phyloP scores from a whole-genome alignment of 2,888 invertebrate species.

The Cryptosula pallasiana region DNA sequence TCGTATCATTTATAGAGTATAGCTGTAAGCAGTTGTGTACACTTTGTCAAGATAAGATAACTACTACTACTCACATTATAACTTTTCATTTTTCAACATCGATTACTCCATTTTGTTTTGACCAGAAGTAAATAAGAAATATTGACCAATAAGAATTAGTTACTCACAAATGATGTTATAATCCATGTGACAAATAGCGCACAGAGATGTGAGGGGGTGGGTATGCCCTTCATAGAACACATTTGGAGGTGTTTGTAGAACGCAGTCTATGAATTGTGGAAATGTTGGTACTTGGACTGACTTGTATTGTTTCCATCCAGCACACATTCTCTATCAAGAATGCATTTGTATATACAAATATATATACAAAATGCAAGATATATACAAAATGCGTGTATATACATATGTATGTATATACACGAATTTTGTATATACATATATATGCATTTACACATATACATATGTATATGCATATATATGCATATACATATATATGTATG shows the following conservation, averaged over 20 bases:
- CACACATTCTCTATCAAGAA: background rate
- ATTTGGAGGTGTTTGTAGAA: slow-evolving; percentile 1
- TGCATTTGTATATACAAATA: no score
- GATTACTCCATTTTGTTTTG: no score
- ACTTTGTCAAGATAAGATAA: no score
- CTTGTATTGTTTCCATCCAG: background rate
- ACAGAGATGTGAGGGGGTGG: slow-evolving; percentile 1
- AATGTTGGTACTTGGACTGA: background rate
- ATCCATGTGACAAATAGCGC: slow-evolving; percentile 13
- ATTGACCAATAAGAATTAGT: no score
- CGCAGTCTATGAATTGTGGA: slow-evolving; percentile 20
- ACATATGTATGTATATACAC: background rate
- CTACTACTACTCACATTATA: no score
- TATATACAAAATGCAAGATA: no score
- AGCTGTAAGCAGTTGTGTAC: no score
- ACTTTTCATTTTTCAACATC: no score
- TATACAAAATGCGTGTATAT: background rate
- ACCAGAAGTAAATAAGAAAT: no score
- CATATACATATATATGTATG: background rate
- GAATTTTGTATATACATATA: background rate
- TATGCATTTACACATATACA: background rate
- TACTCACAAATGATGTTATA: slow-evolving; percentile 21
- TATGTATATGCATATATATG: background rate
- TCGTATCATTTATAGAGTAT: no score
- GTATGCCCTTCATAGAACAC: slow-evolving; percentile 3